Percentiles rank a stretch among this genome's conserved stretches.
These are phyloP conservation scores for Seladonia tumulorum DNA, from an alignment of 2,888 invertebrate species.

Conservation along the genomic window DNA sequence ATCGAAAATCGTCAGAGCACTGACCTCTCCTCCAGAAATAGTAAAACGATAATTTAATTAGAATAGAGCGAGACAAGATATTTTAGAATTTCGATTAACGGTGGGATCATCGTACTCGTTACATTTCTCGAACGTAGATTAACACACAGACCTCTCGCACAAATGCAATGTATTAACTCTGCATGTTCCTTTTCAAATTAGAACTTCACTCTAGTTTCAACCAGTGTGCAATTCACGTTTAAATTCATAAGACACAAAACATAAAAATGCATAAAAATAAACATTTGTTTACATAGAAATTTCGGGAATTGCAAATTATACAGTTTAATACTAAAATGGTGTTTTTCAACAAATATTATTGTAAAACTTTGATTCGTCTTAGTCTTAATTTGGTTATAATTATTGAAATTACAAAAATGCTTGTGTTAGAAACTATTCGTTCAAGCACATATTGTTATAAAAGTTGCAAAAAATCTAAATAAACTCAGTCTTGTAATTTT, in stretches of 20 bases:
- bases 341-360: no score
- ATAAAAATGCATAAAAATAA: no score
- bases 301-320: neutral
- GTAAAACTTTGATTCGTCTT: no score
- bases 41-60: constrained; percentile 24
- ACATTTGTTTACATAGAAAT: neutral
- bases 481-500: no score
- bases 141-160: neutral
- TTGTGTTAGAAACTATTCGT: no score
- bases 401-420: no score
- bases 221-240: neutral
- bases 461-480: no score
- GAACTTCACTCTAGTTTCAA: neutral
- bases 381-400: no score
- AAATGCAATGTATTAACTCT: neutral
- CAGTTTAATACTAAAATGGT: neutral
- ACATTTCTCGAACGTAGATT: neutral
- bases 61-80: constrained; percentile 9
- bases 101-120: neutral
- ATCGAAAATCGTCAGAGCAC: constrained; percentile 25
- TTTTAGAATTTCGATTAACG: neutral
- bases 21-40: constrained; percentile 29
- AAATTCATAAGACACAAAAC: neutral
- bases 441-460: no score
- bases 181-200: neutral